Percentiles rank a stretch among this genome's conserved stretches.
These are phyloP conservation scores for Rutpela maculata DNA, from an alignment of 2,888 invertebrate genomes.

Conservation along the genomic window DNA sequence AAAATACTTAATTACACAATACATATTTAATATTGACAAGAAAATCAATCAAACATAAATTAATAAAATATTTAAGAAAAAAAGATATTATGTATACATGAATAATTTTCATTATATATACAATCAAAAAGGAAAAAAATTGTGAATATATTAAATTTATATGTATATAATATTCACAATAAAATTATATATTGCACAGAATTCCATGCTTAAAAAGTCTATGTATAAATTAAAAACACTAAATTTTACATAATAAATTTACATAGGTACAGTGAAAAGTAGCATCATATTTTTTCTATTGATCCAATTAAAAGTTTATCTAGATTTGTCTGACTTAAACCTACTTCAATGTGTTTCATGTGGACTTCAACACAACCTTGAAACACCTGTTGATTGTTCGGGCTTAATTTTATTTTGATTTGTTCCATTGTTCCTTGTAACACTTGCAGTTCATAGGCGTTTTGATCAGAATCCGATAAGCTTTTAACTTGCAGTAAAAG, in stretches of 20 bases:
- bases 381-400: constrained; percentile 85
- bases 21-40: constrained; percentile 7
- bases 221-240: constrained; percentile 30
- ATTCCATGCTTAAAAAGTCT: constrained; percentile 16
- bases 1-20: background rate
- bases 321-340: constrained; percentile 73
- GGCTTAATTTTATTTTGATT: constrained; percentile 87
- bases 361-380: constrained; percentile 94
- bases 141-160: background rate
- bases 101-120: constrained; percentile 23
- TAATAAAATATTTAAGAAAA: constrained; percentile 1
- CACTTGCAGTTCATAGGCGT: constrained; percentile 92
- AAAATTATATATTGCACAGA: constrained; percentile 38
- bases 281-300: constrained; percentile 42
- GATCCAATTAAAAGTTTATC: constrained; percentile 49
- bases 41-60: background rate
- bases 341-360: constrained; percentile 91
- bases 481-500: constrained; percentile 92
- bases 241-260: constrained; percentile 25
- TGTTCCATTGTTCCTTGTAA: constrained; percentile 92
- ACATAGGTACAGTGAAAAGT: constrained; percentile 9
- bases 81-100: background rate
- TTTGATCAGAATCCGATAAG: constrained; percentile 86
- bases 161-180: constrained; percentile 18
- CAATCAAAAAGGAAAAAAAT: constrained; percentile 2